Percentiles rank a stretch among this genome's conserved stretches.
These are phyloP conservation scores for Porites evermanni DNA, from an alignment of 92 coral and sea anemone species.

Conservation along the genomic window DNA sequence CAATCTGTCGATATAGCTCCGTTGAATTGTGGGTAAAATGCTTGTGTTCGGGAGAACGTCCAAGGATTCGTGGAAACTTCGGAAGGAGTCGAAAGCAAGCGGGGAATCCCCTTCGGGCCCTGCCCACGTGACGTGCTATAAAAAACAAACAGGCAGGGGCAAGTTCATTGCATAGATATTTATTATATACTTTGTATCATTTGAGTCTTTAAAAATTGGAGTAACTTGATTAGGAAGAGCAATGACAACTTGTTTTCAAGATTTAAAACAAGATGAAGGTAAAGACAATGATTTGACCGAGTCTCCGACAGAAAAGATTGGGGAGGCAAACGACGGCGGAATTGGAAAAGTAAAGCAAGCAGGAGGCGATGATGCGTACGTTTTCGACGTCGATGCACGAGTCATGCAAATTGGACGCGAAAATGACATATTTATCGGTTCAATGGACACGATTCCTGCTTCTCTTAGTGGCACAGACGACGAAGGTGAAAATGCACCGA, in stretches of 20 bases:
- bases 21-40: constrained; percentile 17
- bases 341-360: neutral
- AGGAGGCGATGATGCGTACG: neutral
- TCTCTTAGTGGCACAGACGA: neutral
- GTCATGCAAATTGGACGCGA: constrained; percentile 16
- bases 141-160: neutral
- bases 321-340: neutral
- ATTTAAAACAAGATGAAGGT: neutral
- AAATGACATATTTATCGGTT: neutral
- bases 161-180: neutral
- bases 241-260: neutral
- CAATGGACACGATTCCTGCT: neutral
- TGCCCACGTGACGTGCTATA: neutral
- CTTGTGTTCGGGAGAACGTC: neutral
- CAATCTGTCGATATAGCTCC: neutral
- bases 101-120: constrained; percentile 1
- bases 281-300: neutral
- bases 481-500: neutral
- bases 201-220: neutral
- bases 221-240: neutral
- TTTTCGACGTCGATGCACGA: constrained; percentile 4
- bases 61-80: neutral
- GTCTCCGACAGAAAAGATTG: neutral
- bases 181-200: neutral
- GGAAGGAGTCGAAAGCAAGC: neutral